Conservation (phyloP, 2,113 vertebrate species). For the Cephalopterus ornatus region DNA sequence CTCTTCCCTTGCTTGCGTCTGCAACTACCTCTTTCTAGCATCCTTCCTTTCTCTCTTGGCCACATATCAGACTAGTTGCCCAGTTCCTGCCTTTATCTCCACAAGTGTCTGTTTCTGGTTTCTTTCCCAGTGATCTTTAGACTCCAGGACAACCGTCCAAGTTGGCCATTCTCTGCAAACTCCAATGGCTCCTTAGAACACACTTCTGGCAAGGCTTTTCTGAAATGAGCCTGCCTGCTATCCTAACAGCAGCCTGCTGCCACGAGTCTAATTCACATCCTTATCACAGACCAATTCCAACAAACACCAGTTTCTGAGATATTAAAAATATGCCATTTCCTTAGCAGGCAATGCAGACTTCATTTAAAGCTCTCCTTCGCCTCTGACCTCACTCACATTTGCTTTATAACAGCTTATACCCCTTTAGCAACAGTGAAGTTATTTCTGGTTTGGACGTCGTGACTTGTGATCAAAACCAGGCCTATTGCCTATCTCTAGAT, state of each 20-base stretch:
- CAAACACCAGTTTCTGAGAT: neutral
- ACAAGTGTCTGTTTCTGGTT: slow-evolving; percentile 19
- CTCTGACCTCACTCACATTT: neutral
- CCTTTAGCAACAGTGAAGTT: slow-evolving; percentile 38
- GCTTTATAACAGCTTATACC: slow-evolving; percentile 14
- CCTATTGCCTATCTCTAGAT: slow-evolving; percentile 42
- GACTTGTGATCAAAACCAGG: slow-evolving; percentile 62
- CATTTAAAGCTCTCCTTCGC: neutral
- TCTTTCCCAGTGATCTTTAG: slow-evolving; percentile 46
- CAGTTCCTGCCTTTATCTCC: slow-evolving; percentile 11
- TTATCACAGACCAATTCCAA: neutral
- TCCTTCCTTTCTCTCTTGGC: neutral
- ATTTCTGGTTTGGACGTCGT: slow-evolving; percentile 61
- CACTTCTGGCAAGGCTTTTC: neutral
- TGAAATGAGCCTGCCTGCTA: neutral
- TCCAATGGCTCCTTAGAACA: slow-evolving; percentile 20
- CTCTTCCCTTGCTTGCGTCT: neutral
- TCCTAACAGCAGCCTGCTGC: neutral
- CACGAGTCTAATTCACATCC: neutral
- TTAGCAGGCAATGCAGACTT: neutral
- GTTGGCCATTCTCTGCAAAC: neutral
- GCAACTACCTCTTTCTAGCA: neutral
- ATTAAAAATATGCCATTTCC: neutral
- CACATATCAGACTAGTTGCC: neutral
- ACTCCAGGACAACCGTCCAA: slow-evolving; percentile 29